Base-by-base conservation (phyloP, 2,888 invertebrate species). In the Crematogaster levior region DNA sequence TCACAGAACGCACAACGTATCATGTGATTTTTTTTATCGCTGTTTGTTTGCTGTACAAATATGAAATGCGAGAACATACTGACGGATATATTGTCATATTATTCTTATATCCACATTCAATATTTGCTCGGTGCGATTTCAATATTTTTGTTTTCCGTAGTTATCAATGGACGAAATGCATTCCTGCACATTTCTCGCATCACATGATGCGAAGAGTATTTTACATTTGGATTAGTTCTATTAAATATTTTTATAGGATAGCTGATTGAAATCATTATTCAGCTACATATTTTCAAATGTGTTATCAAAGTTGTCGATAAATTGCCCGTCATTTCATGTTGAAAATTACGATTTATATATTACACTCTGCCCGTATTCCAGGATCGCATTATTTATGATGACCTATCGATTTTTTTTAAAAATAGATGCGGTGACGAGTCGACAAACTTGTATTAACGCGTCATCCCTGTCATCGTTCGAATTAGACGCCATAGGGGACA, bases 401-500 rank as follows among this genome's bases (percentile, higher is more conserved):
- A 30, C 7, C 37, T 21, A 77, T 77, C 2, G 21, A 30, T 5
- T 37, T 56, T 63, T 46, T 68, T 40, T 56, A 34, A 34, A 34
- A 56, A 53, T 21, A 7, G 3, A 12, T 3, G 10, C 51, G n/a
- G 7, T 1, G 21, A 12, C 5, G 12, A 12, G 18, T 21, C 18
- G 15, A 30, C 21, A 15, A 51, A 68, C 15, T 18, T 9, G 12
- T 27, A 37, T 30, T 79, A 70, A 24, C 72, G 70, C 60, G 60
- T 82, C 66, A 81, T 83, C 65, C 70, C 72, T 87, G 72, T 88
- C 86, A 83, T 82, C 68, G 66, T 46, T 15, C 66, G 85, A 85
- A 89, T 88, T 88, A 88, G 84, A 82, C 81, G 63, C 82, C 60
- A 81, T 70, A 82, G 82, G n/a, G 85, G 84, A 87, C 89, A 90